Percentiles rank a stretch among this genome's conserved stretches.
These are phyloP conservation scores for Heliconius ismenius DNA, from an alignment of 2,888 invertebrate genomes.

Conservation along the genomic window DNA sequence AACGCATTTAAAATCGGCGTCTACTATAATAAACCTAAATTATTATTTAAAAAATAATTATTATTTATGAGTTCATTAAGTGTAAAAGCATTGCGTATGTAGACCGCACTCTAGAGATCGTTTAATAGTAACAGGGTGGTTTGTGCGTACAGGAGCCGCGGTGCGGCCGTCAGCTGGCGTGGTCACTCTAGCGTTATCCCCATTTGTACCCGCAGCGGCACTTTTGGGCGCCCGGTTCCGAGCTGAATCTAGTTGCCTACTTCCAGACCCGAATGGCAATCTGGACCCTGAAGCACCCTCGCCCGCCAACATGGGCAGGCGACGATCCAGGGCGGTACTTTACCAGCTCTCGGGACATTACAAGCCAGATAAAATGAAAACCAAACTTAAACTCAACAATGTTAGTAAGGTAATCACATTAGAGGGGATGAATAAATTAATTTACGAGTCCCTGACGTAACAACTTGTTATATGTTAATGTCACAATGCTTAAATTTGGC, in stretches of 20 bases:
- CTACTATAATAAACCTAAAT: constrained; percentile 7
- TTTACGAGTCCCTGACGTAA: neutral
- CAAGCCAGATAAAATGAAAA: constrained; percentile 95
- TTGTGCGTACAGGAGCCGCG: constrained; percentile 81
- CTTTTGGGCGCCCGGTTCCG: constrained; percentile 90
- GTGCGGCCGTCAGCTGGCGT: constrained; percentile 83
- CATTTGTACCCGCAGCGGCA: constrained; percentile 87
- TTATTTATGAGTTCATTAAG: neutral
- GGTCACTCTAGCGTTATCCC: constrained; percentile 83
- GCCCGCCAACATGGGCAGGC: constrained; percentile 93
- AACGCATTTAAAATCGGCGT: neutral
- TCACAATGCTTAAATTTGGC: constrained; percentile 21
- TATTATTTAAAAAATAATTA: neutral
- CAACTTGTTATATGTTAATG: neutral
- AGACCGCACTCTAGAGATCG: constrained; percentile 31
- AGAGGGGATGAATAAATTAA: neutral
- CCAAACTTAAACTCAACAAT: constrained; percentile 96
- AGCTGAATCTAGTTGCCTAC: constrained; percentile 89
- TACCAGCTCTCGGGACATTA: constrained; percentile 98
- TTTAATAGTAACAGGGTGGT: constrained; percentile 75
- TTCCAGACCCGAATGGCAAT: constrained; percentile 91
- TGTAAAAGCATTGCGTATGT: constrained; percentile 44
- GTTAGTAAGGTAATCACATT: constrained; percentile 84
- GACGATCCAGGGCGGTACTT: constrained; percentile 96
- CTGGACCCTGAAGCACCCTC: constrained; percentile 91